Evolutionary conservation across 2,113 vertebrate species (phyloP), one percentile per base, ranked within the genome.

Genomic region (Bos indicus): DNA sequence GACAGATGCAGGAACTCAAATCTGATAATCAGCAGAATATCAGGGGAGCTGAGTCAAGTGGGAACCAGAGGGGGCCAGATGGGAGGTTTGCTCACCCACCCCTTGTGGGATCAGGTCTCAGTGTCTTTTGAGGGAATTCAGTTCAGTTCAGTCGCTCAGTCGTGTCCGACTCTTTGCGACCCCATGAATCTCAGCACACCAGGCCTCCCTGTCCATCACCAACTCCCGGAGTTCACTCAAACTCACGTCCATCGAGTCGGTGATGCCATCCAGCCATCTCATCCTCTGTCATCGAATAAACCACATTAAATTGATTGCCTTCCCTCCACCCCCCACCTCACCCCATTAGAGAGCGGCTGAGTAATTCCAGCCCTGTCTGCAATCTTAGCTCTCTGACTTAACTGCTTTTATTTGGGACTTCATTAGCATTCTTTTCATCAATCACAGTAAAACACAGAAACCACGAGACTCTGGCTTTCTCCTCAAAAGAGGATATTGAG

Each of bases 361-460:
- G 14, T 62, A 11, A 88, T 30, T 43, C 60, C 40, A 86, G 5
- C 57, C 60, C 33, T 12, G 46, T 40, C 77, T 54, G 64, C 6
- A 19, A 5, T 21, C 95, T 77, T 21, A 51, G 28, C 7, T 28
- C n/a, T 40, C 46, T 77, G 60, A 71, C 54, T 81, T 74, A 26
- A 26, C 57, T 80, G 48, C 74, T 92, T 78, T 83, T 19, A 51
- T 36, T 57, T 82, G 67, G 81, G 40, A 54, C 91, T 97, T 94
- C 52, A 17, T 95, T 56, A 91, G 30, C 78, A 56, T 95, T 95
- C 77, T 97, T 94, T 94, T 74, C 62, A 78, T 93, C 95, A 33
- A 56, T 91, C 90, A 40, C 25, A 84, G 52, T 81, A 64, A 95
- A 67, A 60, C 26, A 80, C 9, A 91, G 71, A 90, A 91, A 56